Percentiles rank a stretch among this genome's conserved stretches.
Evolutionary conservation across 2,888 invertebrate species (phyloP).

Genomic region (Drosophila subquinaria): DNA sequence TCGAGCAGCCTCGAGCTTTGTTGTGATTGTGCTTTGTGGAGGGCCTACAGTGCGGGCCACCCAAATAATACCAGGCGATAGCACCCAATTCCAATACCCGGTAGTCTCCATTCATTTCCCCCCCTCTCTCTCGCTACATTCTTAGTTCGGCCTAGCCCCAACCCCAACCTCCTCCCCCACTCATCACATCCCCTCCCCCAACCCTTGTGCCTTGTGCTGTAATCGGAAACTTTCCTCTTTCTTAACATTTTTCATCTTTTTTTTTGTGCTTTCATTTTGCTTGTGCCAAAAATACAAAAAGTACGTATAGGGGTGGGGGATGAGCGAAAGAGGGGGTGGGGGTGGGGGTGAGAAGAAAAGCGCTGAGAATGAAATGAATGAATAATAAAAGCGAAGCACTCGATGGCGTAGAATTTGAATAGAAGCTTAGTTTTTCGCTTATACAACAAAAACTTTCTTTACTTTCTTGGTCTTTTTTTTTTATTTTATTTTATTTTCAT

Average conservation of each 20-base stretch:
- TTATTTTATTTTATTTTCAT: conserved; percentile 10
- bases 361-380: conserved; percentile 77
- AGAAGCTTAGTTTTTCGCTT: conserved; percentile 85
- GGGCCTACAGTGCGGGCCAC: conserved; percentile 66
- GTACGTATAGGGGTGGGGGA: conserved; percentile 15
- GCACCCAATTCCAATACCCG: conserved; percentile 15
- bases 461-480: conserved; percentile 51
- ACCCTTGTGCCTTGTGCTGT: conserved; percentile 47
- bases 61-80: conserved; percentile 40
- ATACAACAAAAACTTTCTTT: conserved; percentile 81
- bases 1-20: neutral
- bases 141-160: conserved; percentile 9
- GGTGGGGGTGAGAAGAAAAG: conserved; percentile 4
- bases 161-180: conserved; percentile 3
- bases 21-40: conserved; percentile 66
- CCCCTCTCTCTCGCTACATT: neutral
- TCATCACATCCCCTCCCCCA: neutral
- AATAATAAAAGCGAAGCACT: conserved; percentile 81
- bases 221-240: conserved; percentile 83
- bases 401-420: conserved; percentile 84
- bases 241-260: conserved; percentile 80
- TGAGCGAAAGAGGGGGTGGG: neutral
- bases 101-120: conserved; percentile 3
- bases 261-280: conserved; percentile 73
- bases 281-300: conserved; percentile 76